Percentiles rank a stretch among this genome's conserved stretches.
Conservation (phyloP, 2,797 vertebrate genomes). For the Macroramphosus scolopax region DNA sequence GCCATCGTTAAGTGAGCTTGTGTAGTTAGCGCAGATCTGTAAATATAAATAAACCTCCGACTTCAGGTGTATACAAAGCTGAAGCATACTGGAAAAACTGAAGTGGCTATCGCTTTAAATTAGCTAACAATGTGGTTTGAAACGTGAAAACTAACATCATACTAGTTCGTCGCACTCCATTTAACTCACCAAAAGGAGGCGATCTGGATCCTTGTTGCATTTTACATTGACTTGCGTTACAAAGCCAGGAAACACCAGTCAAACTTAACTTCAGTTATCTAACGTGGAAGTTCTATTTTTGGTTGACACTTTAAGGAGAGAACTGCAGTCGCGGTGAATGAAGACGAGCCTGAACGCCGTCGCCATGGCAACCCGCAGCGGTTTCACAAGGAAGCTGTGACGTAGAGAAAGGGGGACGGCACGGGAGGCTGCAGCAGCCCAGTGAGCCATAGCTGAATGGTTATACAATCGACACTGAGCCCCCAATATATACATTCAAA, state of each 20-base stretch:
- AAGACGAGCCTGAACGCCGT: conserved; percentile 33
- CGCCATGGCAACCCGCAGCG: conserved; percentile 56
- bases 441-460: background rate
- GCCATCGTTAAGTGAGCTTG: conserved; percentile 36
- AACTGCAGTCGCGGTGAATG: too few relatives aligned
- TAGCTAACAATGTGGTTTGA: too few relatives aligned
- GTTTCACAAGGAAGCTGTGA: conserved; percentile 35
- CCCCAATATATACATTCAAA: too few relatives aligned
- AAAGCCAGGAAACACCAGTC: background rate
- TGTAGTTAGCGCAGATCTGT: too few relatives aligned
- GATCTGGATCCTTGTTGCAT: background rate
- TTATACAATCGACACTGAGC: too few relatives aligned
- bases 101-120: too few relatives aligned
- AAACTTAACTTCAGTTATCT: background rate
- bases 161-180: background rate
- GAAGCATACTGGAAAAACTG: too few relatives aligned
- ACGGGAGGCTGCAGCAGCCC: background rate
- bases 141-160: background rate
- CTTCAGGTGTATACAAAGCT: too few relatives aligned
- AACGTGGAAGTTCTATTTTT: background rate
- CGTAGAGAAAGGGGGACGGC: conserved; percentile 25
- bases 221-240: background rate
- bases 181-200: conserved; percentile 18
- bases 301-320: conserved; percentile 4
- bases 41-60: too few relatives aligned